Evolutionary conservation across 2,797 vertebrate genomes (phyloP).

Genomic region (Melanotaenia maccullochi): DNA sequence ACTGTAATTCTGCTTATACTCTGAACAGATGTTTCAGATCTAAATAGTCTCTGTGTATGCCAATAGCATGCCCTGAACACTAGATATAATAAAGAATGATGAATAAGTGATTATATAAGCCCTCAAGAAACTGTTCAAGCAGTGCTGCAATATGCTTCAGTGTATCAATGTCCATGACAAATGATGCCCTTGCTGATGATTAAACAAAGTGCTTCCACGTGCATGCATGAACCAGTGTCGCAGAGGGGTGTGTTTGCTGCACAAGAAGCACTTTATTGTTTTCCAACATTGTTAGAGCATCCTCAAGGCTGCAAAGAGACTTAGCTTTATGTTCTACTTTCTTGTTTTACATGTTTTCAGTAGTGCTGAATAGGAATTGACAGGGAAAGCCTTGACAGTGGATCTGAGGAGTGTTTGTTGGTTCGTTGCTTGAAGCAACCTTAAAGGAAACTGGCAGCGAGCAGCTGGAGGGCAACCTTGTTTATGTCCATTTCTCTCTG

Average conservation of each 20-base stretch:
- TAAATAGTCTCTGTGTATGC: slow-evolving; percentile 25
- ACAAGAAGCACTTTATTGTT: slow-evolving; percentile 12
- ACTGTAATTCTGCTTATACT: slow-evolving; percentile 22
- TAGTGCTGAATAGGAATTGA: slow-evolving; percentile 13
- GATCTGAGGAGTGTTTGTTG: slow-evolving; percentile 24
- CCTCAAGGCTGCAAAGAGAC: background rate
- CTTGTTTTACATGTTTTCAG: slow-evolving; percentile 20
- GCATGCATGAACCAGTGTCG: slow-evolving; percentile 18
- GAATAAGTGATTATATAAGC: slow-evolving; percentile 60
- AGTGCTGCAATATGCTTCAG: slow-evolving; percentile 30
- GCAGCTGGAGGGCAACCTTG: slow-evolving; percentile 37
- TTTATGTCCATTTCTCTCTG: slow-evolving; percentile 39
- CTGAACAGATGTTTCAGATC: slow-evolving; percentile 32
- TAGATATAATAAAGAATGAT: slow-evolving; percentile 53
- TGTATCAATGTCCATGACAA: slow-evolving; percentile 62
- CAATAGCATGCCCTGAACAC: slow-evolving; percentile 17
- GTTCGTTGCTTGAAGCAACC: slow-evolving; percentile 37
- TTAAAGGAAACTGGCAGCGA: slow-evolving; percentile 26
- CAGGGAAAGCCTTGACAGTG: slow-evolving; percentile 22
- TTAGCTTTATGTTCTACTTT: slow-evolving; percentile 4
- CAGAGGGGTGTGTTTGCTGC: slow-evolving; percentile 31
- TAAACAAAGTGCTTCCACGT: slow-evolving; percentile 50
- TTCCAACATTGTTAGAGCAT: background rate
- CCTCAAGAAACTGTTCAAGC: slow-evolving; percentile 38
- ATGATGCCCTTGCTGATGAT: slow-evolving; percentile 34